phyloP scores from a whole-genome alignment of 2,888 invertebrate genomes.

The Leistus spinibarbis region DNA sequence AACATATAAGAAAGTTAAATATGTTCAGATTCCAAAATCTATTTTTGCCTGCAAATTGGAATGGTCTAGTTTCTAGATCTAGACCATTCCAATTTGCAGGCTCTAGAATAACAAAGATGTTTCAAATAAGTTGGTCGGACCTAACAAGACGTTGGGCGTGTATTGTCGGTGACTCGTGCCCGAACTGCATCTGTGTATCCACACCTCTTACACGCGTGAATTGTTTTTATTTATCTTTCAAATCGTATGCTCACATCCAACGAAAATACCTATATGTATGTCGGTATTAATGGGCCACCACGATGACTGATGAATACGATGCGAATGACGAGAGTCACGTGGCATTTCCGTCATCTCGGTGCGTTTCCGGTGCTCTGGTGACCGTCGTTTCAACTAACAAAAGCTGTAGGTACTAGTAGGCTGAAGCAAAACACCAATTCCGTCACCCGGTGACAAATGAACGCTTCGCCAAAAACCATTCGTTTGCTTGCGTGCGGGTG shows the following conservation, averaged over 20 bases:
- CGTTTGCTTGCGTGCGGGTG: constrained; percentile 31
- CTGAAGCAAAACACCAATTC: not conserved
- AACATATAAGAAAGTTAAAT: too few species aligned
- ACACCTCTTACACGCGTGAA: not conserved
- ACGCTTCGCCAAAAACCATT: constrained; percentile 37
- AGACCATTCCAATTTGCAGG: too few species aligned
- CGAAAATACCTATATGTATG: not conserved
- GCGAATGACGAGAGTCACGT: constrained; percentile 35
- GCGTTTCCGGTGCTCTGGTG: constrained; percentile 25
- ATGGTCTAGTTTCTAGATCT: too few species aligned
- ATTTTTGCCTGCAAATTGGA: too few species aligned
- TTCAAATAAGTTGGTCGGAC: not conserved
- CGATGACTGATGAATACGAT: constrained; percentile 35
- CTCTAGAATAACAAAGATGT: not conserved
- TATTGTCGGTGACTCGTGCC: not conserved
- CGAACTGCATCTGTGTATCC: not conserved
- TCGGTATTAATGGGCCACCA: not conserved
- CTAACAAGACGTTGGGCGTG: not conserved
- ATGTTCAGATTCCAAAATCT: too few species aligned
- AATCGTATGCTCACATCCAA: not conserved
- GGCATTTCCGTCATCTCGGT: constrained; percentile 27
- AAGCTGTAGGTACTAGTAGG: not conserved
- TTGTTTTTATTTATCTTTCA: not conserved
- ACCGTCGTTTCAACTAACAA: not conserved
- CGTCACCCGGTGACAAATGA: constrained; percentile 31